Conservation (phyloP, 2,113 vertebrate genomes). For the Xenopus tropicalis region DNA sequence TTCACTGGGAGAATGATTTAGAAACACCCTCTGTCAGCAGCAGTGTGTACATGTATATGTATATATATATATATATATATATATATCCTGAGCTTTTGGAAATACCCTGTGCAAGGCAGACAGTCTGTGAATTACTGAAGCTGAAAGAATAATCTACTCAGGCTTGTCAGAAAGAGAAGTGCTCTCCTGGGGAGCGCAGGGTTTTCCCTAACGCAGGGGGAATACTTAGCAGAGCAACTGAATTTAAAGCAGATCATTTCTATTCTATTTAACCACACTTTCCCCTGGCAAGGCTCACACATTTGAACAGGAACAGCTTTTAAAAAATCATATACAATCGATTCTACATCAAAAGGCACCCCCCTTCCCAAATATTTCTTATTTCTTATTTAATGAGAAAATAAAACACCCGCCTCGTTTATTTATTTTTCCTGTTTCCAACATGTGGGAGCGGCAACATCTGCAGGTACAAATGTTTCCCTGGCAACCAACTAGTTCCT, state of each 20-base stretch:
- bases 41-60: too few relatives aligned
- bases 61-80: background rate
- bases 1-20: slow-evolving; percentile 8
- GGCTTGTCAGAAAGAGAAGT: slow-evolving; percentile 34
- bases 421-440: slow-evolving; percentile 12
- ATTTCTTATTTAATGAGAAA: slow-evolving; percentile 11
- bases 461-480: slow-evolving; percentile 44
- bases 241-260: slow-evolving; percentile 25
- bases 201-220: slow-evolving; percentile 28
- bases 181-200: slow-evolving; percentile 21
- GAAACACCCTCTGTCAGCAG: slow-evolving; percentile 21
- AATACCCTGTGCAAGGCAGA: slow-evolving; percentile 33
- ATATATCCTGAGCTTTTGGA: slow-evolving; percentile 13
- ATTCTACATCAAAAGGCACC: background rate
- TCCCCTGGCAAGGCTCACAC: background rate
- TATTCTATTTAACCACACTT: slow-evolving; percentile 8
- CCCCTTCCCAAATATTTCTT: slow-evolving; percentile 7
- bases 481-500: slow-evolving; percentile 41
- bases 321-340: background rate
- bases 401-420: slow-evolving; percentile 10
- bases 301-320: slow-evolving; percentile 13
- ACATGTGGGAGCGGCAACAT: slow-evolving; percentile 34
- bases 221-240: slow-evolving; percentile 20
- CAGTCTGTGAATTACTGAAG: slow-evolving; percentile 42
- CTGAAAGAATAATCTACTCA: slow-evolving; percentile 43